Evolutionary conservation across 2,888 invertebrate species (phyloP), one percentile per base, ranked within the genome.

Genomic region (Meteorus colon): DNA sequence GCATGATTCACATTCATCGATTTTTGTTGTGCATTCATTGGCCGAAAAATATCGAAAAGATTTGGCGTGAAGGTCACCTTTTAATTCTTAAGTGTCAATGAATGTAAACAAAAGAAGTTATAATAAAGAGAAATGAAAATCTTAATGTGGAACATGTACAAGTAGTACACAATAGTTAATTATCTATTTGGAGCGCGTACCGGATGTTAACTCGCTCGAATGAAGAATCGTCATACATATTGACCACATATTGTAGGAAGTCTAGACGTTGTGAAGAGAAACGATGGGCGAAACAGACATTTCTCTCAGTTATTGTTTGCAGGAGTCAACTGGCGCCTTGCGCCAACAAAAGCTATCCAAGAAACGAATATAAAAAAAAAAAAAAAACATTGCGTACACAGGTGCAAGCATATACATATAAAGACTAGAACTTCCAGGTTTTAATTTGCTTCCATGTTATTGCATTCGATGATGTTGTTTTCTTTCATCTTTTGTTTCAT

Each of bases 301-400:
- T 55, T 41, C 55, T 34, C 55, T 34, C 14, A 29, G 63, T 60
- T 63, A 73, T 73, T 73, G 60, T 71, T 71, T 45, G 41, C 31
- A 69, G 29, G 27, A 71, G 60, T 71, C 69, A 31, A 55, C 60
- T 71, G 71, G 71, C 71, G 71, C 71, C 71, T 45, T 31, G 29
- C 37, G 19, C 55, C 10, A 62, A 71, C 62, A 71, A 71, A 62
- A 31, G 55, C 48, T 16, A n/a, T 48, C 6, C 48, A 48, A 16
- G 48, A 55, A 55, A 37, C 19, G 29, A 69, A 8, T 16, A 14
- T 12, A 75, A 34, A 59, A 68, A 66, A 72, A 75, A 34, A 59
- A 68, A 66, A 72, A 72, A 62, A 48, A 31, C 62, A 67, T 66
- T 55, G 71, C 65, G 71, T 66, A 73, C 72, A 76, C 76, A 76